phyloP scores from a whole-genome alignment of 2,797 vertebrate species.

The Heterohyrax brucei region DNA sequence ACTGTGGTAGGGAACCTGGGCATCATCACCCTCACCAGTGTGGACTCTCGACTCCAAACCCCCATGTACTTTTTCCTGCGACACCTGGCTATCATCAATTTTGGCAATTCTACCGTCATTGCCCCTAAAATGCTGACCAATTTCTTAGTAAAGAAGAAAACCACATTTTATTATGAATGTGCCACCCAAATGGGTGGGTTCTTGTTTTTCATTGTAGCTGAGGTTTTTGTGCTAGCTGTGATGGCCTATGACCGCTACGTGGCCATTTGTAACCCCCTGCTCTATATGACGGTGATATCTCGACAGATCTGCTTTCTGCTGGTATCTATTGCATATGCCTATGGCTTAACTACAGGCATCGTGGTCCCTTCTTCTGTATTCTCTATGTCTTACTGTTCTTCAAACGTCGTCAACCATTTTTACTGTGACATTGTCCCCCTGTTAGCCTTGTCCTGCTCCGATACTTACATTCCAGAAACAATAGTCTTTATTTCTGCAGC shows the following conservation, averaged over 20 bases:
- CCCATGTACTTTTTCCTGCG: conserved; percentile 71
- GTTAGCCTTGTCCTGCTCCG: conserved; percentile 69
- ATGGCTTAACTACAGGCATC: background rate
- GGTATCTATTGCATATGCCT: background rate
- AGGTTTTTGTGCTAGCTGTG: conserved; percentile 53
- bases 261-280: conserved; percentile 62
- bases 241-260: conserved; percentile 64
- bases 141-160: conserved; percentile 51
- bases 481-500: conserved; percentile 70
- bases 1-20: conserved; percentile 48
- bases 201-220: background rate
- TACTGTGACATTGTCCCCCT: conserved; percentile 74
- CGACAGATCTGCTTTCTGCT: background rate
- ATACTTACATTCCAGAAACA: conserved; percentile 67
- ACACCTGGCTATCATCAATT: conserved; percentile 53
- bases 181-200: background rate
- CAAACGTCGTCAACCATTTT: conserved; percentile 60
- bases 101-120: conserved; percentile 58
- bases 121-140: conserved; percentile 65
- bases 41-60: conserved; percentile 61
- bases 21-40: conserved; percentile 65
- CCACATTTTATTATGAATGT: conserved; percentile 38
- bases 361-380: conserved; percentile 61
- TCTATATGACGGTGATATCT: background rate
- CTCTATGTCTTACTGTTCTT: conserved; percentile 63